phyloP scores from a whole-genome alignment of 2,888 invertebrate species.

The Matsumyia berberina region DNA sequence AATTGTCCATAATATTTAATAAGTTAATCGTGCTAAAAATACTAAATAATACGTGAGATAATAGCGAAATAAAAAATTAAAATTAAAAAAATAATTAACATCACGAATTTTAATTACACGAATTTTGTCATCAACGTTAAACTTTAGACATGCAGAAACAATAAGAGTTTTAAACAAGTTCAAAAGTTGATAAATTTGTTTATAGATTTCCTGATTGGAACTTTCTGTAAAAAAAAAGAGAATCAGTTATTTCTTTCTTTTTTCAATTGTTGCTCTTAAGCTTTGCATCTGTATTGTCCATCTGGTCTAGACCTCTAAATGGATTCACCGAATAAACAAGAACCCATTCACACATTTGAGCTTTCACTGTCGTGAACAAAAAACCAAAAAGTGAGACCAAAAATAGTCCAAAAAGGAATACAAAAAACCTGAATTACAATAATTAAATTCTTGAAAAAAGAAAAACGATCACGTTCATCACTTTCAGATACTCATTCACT shows the following conservation, averaged over 20 bases:
- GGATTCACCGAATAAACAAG: constrained; percentile 42
- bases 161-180: background rate
- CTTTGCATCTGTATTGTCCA: background rate
- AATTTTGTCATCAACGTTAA: constrained; percentile 23
- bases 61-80: constrained; percentile 38
- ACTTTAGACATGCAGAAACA: background rate
- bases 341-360: constrained; percentile 21
- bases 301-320: constrained; percentile 10
- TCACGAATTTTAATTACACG: constrained; percentile 33
- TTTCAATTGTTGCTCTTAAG: background rate
- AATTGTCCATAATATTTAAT: constrained; percentile 53
- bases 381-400: constrained; percentile 3
- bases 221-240: background rate
- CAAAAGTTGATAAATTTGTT: too few relatives aligned
- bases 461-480: background rate
- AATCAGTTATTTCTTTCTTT: background rate
- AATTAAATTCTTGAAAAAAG: constrained; percentile 26
- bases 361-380: constrained; percentile 48
- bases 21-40: constrained; percentile 57
- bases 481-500: background rate
- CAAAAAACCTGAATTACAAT: constrained; percentile 34
- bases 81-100: constrained; percentile 1
- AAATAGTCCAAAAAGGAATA: background rate
- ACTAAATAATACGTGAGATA: constrained; percentile 25
- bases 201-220: too few relatives aligned